A percentile compares a stretch with the other conserved stretches of the same genome.
phyloP scores from a whole-genome alignment of 2,113 vertebrate species.

The Camelus bactrianus region DNA sequence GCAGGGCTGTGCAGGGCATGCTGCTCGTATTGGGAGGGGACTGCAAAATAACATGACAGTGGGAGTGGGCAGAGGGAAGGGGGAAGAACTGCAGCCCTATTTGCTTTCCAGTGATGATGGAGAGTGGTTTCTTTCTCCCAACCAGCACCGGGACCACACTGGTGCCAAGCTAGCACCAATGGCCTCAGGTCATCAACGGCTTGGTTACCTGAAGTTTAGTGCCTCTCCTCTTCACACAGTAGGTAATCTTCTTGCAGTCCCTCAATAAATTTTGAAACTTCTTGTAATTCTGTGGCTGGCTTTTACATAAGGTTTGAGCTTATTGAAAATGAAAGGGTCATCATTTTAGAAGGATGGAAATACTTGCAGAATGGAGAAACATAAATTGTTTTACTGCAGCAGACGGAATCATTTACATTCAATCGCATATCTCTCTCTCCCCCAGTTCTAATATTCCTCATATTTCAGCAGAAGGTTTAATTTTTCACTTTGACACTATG shows the following conservation, averaged over 20 bases:
- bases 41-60: background rate
- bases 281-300: conserved; percentile 21
- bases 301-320: conserved; percentile 37
- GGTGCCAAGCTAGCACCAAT: too few species aligned
- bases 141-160: background rate
- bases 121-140: background rate
- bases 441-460: conserved; percentile 39
- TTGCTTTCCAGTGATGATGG: background rate
- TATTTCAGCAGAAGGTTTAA: conserved; percentile 63
- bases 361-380: conserved; percentile 31
- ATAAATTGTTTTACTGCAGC: conserved; percentile 38
- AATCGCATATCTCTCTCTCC: conserved; percentile 50
- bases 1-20: background rate
- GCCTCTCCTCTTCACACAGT: background rate
- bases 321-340: conserved; percentile 59
- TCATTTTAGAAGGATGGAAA: conserved; percentile 65
- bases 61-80: background rate
- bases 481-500: conserved; percentile 63
- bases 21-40: background rate
- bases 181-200: too few species aligned
- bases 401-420: conserved; percentile 58
- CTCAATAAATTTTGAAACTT: conserved; percentile 50
- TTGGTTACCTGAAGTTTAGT: background rate
- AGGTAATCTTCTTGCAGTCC: background rate
- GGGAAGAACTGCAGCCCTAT: background rate